Evolutionary conservation across 2,888 invertebrate species (phyloP).

Genomic region (Pyrocoelia pectoralis): DNA sequence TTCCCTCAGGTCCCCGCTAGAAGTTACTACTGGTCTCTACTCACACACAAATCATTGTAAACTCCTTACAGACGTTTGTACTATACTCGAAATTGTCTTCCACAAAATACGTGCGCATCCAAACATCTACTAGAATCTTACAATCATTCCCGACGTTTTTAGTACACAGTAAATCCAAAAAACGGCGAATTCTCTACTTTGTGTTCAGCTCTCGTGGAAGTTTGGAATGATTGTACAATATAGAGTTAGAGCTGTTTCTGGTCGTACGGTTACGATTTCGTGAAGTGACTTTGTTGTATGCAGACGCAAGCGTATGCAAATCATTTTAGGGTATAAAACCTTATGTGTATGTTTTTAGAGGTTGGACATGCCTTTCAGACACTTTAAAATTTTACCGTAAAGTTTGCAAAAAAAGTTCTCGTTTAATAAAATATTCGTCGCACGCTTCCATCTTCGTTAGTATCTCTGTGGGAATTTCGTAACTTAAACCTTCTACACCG

Average conservation of each 20-base stretch:
- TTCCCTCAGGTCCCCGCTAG: constrained; percentile 25
- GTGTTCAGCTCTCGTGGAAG: constrained; percentile 25
- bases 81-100: constrained; percentile 39
- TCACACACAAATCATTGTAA: constrained; percentile 37
- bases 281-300: constrained; percentile 22
- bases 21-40: constrained; percentile 35
- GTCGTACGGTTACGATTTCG: constrained; percentile 20
- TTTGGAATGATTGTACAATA: constrained; percentile 25
- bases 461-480: too few relatives aligned
- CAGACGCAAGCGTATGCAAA: constrained; percentile 21
- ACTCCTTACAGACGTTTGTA: constrained; percentile 36
- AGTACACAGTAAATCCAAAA: constrained; percentile 30
- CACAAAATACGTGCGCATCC: constrained; percentile 30
- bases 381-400: constrained; percentile 26
- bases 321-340: constrained; percentile 20
- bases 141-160: constrained; percentile 31
- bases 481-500: too few relatives aligned
- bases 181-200: constrained; percentile 33
- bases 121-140: constrained; percentile 27
- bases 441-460: too few relatives aligned
- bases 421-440: constrained; percentile 18
- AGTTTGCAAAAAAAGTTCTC: constrained; percentile 25
- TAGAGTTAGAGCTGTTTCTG: constrained; percentile 23
- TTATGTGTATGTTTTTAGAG: constrained; percentile 29
- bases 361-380: constrained; percentile 19